phyloP scores from a whole-genome alignment of 2,113 vertebrate genomes.

The Psilopsiagon aurifrons region DNA sequence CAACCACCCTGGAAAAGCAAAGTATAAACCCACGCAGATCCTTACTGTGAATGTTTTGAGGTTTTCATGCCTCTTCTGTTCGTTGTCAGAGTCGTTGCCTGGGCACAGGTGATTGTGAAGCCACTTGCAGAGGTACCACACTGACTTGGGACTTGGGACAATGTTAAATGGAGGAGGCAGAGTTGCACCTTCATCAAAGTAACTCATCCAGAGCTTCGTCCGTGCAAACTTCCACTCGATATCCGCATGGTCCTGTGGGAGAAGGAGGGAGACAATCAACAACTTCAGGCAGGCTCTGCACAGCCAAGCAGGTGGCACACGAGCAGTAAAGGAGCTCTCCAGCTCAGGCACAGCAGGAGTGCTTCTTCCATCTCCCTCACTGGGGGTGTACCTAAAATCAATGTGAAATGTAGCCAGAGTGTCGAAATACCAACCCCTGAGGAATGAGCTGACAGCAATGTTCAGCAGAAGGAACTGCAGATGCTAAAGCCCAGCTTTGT shows the following conservation, averaged over 20 bases:
- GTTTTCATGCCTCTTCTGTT: constrained; percentile 87
- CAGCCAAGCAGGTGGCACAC: accelerated
- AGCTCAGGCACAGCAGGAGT: neutral
- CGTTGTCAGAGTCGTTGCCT: constrained; percentile 75
- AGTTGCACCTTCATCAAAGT: constrained; percentile 96
- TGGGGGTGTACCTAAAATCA: neutral
- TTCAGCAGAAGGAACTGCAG: neutral
- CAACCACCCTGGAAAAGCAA: neutral
- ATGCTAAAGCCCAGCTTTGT: neutral
- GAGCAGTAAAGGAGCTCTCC: neutral
- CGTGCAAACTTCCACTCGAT: constrained; percentile 98
- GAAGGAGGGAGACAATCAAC: neutral
- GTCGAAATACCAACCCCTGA: neutral
- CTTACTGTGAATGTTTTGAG: constrained; percentile 91
- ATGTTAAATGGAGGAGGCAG: constrained; percentile 96
- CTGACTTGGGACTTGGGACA: constrained; percentile 92
- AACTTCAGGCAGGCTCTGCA: neutral
- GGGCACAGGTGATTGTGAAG: constrained; percentile 87
- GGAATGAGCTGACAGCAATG: neutral
- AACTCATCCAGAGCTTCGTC: constrained; percentile 99
- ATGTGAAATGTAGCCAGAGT: neutral
- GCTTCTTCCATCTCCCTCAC: neutral
- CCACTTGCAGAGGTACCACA: constrained; percentile 93
- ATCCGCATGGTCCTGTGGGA: constrained; percentile 89
- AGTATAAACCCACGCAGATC: neutral